Evolutionary conservation across 35 echinoderm and acorn worm species (phyloP), one percentile per base, ranked within the genome.

Genomic region (Ptychodera flava): DNA sequence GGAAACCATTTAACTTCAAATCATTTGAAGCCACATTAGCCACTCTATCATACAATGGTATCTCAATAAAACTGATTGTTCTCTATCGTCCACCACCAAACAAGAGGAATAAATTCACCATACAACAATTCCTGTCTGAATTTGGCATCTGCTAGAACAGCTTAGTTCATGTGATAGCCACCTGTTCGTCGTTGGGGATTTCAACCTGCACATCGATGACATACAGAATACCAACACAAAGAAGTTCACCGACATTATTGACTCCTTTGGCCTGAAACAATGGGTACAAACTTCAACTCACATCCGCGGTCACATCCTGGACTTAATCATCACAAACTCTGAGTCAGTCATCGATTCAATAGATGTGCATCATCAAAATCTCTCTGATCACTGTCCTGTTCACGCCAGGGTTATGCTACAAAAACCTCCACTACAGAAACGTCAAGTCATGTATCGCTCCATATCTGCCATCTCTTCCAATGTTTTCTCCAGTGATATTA

Each of bases 141-240:
- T 64, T 64, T 22, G 6, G 6, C 6, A 64, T 14, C 75, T 78
- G 6, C 29, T 87, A 22, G 85, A 87, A 30, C 33, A 78, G 30
- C 85, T 79, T 0, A 28, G 78, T 33, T 1, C 38, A 0, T 33
- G 30, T 36, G 35, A 87, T 33, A 1, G 78, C 10, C 85, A 31
- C 15, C 77, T 87, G 14, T 32, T 87, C 16, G 27, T 87, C 1
- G 15, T 35, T 16, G 77, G 83, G 77, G 83, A 85, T 38, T 85
- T 85, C 83, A 85, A 85, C 37, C 37, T 85, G 1, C 83, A 85
- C 36, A 28, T 85, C 1, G 83, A 85, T 31, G 52, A 52, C 34
- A 85, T 2, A 85, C 16, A 85, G 0, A 36, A 35, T 29, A 30
- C 22, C 1, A 28, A 36, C 28, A 1, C 83, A 38, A 1, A 15